Base-by-base conservation (phyloP, 2,797 vertebrate genomes). In the Cynopterus sphinx region DNA sequence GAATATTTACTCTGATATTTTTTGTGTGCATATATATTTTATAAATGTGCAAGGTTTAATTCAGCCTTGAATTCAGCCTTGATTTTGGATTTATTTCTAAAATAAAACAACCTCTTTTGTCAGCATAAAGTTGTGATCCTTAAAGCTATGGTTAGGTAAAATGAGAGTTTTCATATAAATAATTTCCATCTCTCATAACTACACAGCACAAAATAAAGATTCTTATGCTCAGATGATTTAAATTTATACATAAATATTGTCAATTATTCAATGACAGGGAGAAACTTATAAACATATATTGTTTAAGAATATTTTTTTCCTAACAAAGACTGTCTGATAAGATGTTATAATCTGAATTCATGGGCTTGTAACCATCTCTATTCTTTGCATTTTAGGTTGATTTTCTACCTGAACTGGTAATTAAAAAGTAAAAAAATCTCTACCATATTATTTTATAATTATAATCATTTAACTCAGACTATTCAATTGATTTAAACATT, bases 81-180 rank as follows among this genome's bases (percentile, higher is more conserved):
- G 11, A 82, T 81, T 43, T 77, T 68, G 19, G 33, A 51, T 86
- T 90, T 79, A 65, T 90, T 96, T 96, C 19, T n/a, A 33, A 96
- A 92, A 74, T 68, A 79, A 91, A 93, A 22, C 22, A 24, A 51
- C 0, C 21, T 17, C 39, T n/a, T 57, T 65, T n/a, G 51, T 70
- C 28, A 81, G 13, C 1, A 51, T 33, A n/a, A 71, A 67, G 15
- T 36, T 46, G 12, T 71, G 4, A 22, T 21, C 86, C 12, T 36
- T 79, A 11, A 22, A 51, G 39, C 31, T 84, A 11, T 73, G 36
- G 15, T 31, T 71, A 84, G 26, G 9, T 57, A 74, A 9, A 70
- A 57, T 39, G 41, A 93, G 15, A 71, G 51, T 63, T 90, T 55
- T 59, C 51, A 68, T 46, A 71, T 41, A 59, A 28, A 39, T 33